Evolutionary conservation across 2,888 invertebrate species (phyloP).

Genomic region (Ctena decussata): DNA sequence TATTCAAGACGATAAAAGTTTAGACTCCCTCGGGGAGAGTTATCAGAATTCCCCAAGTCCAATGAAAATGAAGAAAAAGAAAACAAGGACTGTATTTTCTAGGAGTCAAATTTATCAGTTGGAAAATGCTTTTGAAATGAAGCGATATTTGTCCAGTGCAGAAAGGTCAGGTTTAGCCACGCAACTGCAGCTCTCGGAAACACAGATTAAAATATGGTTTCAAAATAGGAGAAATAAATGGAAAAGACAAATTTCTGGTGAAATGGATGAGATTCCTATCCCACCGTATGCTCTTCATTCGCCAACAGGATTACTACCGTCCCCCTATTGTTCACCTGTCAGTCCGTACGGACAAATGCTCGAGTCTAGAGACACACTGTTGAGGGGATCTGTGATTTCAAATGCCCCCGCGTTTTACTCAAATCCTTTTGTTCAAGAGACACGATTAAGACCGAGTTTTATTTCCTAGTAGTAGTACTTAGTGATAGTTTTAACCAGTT

Average conservation of each 20-base stretch:
- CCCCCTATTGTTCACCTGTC: constrained; percentile 22
- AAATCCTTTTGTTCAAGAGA: constrained; percentile 55
- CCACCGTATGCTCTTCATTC: constrained; percentile 51
- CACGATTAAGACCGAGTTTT: constrained; percentile 20
- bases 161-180: constrained; percentile 58
- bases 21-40: constrained; percentile 62
- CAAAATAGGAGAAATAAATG: constrained; percentile 70
- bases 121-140: constrained; percentile 65
- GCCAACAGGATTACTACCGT: constrained; percentile 26
- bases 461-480: background rate
- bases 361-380: constrained; percentile 44
- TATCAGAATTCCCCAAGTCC: constrained; percentile 63
- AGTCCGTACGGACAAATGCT: constrained; percentile 36
- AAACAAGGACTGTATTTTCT: constrained; percentile 65
- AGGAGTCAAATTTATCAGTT: constrained; percentile 63
- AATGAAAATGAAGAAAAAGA: constrained; percentile 60
- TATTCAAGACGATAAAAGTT: constrained; percentile 46
- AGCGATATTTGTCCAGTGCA: constrained; percentile 58
- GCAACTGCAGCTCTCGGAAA: constrained; percentile 55
- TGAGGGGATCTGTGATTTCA: constrained; percentile 27
- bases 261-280: constrained; percentile 67
- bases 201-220: constrained; percentile 70
- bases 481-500: no score
- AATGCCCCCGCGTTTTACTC: constrained; percentile 50
- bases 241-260: constrained; percentile 68